phyloP scores from a whole-genome alignment of 2,888 invertebrate genomes.

The Ichneumon xanthorius region DNA sequence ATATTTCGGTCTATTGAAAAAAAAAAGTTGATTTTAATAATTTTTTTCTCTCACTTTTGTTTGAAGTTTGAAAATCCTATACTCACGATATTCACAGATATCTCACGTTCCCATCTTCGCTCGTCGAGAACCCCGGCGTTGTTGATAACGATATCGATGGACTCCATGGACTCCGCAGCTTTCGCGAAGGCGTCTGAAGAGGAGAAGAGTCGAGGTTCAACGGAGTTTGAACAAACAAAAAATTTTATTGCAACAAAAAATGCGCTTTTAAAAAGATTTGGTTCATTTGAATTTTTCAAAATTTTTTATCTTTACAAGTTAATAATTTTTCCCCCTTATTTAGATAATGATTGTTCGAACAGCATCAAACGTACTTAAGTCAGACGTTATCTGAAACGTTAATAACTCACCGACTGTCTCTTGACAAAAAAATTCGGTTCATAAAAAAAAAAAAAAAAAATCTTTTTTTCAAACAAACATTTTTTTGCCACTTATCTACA shows the following conservation, averaged over 20 bases:
- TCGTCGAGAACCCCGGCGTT: constrained; percentile 93
- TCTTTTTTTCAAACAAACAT: too few species aligned
- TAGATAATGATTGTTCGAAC: too few species aligned
- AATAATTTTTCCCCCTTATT: too few species aligned
- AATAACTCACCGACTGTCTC: constrained; percentile 72
- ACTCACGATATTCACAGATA: constrained; percentile 91
- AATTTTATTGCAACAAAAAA: neutral
- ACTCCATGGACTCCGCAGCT: constrained; percentile 89
- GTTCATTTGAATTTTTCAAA: neutral
- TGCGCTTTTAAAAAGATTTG: neutral
- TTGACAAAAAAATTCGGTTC: too few species aligned
- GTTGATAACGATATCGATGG: constrained; percentile 91
- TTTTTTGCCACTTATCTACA: too few species aligned
- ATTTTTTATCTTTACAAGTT: too few species aligned
- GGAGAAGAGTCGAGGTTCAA: neutral
- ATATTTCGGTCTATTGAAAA: too few species aligned
- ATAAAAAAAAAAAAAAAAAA: too few species aligned
- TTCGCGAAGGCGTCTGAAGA: constrained; percentile 90
- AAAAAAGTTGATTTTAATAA: too few species aligned
- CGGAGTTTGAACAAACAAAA: neutral
- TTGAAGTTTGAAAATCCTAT: neutral
- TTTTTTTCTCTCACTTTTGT: constrained; percentile 1
- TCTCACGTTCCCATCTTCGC: constrained; percentile 90
- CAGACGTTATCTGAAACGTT: too few species aligned
- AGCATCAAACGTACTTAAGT: too few species aligned